Conservation (phyloP, 92 coral and sea anemone genomes). For the Phenganax stokvisi region DNA sequence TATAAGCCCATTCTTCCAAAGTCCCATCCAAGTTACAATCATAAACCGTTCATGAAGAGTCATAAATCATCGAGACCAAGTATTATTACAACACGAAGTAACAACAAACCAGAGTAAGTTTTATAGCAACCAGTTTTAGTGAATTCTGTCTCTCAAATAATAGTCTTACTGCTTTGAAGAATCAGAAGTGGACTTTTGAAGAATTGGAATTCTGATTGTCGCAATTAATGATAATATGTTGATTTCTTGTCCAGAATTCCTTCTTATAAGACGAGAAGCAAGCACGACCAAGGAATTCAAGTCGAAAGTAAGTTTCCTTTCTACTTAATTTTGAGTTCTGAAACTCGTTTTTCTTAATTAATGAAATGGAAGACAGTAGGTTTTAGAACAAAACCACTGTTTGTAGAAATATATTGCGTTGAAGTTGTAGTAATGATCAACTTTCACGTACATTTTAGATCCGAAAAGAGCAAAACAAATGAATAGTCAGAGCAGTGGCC, state of each 20-base stretch:
- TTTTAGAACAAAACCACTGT: too few species aligned
- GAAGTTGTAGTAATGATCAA: neutral
- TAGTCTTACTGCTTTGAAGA: too few species aligned
- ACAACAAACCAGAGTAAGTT: conserved; percentile 48
- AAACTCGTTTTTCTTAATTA: too few species aligned
- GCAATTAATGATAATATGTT: neutral
- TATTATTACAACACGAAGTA: conserved; percentile 68
- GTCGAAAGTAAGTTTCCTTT: conserved; percentile 28
- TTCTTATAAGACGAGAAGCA: conserved; percentile 42
- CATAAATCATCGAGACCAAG: conserved; percentile 42
- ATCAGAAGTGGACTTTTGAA: neutral
- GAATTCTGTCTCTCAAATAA: too few species aligned
- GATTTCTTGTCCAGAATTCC: conserved; percentile 25
- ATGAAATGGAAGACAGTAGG: too few species aligned
- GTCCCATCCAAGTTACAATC: conserved; percentile 18
- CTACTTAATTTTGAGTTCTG: neutral
- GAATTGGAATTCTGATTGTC: neutral
- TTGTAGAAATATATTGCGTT: too few species aligned
- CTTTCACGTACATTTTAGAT: neutral
- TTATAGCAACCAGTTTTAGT: neutral
- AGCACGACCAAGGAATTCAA: conserved; percentile 40
- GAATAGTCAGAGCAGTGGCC: conserved; percentile 13
- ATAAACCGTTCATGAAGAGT: conserved; percentile 35
- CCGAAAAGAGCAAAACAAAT: conserved; percentile 3
- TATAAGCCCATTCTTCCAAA: conserved; percentile 39